A percentile compares a stretch with the other conserved stretches of the same genome.
phyloP scores from a whole-genome alignment of 2,113 vertebrate genomes.

The Pygoscelis adeliae region DNA sequence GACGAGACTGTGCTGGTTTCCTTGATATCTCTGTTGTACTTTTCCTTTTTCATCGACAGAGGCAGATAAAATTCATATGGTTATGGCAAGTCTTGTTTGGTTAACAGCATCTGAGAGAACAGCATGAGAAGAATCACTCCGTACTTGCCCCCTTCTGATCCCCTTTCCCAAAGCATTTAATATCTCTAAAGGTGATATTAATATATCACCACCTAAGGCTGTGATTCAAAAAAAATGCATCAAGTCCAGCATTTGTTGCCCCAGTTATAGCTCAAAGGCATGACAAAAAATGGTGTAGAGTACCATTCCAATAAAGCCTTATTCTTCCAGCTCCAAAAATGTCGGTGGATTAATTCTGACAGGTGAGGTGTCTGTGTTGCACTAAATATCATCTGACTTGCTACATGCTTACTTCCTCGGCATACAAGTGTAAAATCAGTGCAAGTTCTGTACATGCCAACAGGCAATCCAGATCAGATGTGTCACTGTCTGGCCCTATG shows the following conservation, averaged over 20 bases:
- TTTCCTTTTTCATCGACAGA: background rate
- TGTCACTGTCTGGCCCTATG: background rate
- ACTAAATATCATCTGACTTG: background rate
- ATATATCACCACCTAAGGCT: background rate
- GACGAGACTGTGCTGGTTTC: background rate
- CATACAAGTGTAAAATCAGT: background rate
- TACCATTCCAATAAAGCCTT: background rate
- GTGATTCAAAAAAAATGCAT: background rate
- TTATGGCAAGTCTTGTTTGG: background rate
- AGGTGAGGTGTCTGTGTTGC: background rate
- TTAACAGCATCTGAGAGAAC: background rate
- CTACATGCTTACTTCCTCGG: background rate
- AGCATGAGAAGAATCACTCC: background rate
- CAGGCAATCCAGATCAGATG: background rate
- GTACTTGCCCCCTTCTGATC: background rate
- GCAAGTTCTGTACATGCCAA: background rate
- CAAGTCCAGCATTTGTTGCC: background rate
- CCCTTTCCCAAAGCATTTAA: background rate
- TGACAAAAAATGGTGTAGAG: rapidly evolving
- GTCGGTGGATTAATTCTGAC: background rate
- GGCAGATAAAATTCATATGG: background rate
- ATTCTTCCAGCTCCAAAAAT: background rate
- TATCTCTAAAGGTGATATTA: background rate
- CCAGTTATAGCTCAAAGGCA: background rate
- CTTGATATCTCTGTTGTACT: background rate